Percentiles rank a stretch among this genome's conserved stretches.
Evolutionary conservation across 2,113 vertebrate species (phyloP).

Genomic region (Microcebus jonahi): DNA sequence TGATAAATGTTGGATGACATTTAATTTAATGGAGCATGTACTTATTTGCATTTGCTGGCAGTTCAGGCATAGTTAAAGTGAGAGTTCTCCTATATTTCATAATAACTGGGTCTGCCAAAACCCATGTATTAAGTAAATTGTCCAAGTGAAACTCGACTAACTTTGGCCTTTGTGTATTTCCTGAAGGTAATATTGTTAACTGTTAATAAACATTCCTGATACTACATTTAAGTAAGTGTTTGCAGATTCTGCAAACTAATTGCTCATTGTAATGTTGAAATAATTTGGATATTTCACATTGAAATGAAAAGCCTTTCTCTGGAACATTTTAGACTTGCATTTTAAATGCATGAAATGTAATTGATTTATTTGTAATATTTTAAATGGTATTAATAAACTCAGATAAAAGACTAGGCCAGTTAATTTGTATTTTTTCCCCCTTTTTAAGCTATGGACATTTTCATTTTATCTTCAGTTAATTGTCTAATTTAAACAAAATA

Average conservation of each 20-base stretch:
- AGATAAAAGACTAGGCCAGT: constrained; percentile 87
- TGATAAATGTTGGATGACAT: constrained; percentile 96
- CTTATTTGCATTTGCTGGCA: constrained; percentile 95
- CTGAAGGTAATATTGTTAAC: constrained; percentile 88
- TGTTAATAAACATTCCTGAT: constrained; percentile 87
- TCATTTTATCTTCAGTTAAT: constrained; percentile 76
- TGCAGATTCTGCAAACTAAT: constrained; percentile 89
- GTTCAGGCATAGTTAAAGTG: constrained; percentile 91
- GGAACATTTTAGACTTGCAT: constrained; percentile 93
- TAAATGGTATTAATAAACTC: constrained; percentile 93
- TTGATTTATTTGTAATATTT: constrained; percentile 94
- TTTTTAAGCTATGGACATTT: constrained; percentile 69
- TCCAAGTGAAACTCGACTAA: constrained; percentile 90
- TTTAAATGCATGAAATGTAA: constrained; percentile 94
- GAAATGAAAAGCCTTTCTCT: constrained; percentile 92
- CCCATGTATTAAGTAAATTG: constrained; percentile 92
- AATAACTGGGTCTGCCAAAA: constrained; percentile 91
- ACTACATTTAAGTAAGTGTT: constrained; percentile 86
- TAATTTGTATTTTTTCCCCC: constrained; percentile 81
- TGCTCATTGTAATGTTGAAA: constrained; percentile 92
- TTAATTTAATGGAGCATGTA: constrained; percentile 99
- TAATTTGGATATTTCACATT: constrained; percentile 94
- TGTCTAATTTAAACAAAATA: constrained; percentile 75
- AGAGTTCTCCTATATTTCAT: constrained; percentile 93
- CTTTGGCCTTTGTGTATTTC: constrained; percentile 91